These are phyloP conservation scores for Pteruthius melanotis DNA, from an alignment of 2,113 vertebrate genomes.

Conservation along the genomic window DNA sequence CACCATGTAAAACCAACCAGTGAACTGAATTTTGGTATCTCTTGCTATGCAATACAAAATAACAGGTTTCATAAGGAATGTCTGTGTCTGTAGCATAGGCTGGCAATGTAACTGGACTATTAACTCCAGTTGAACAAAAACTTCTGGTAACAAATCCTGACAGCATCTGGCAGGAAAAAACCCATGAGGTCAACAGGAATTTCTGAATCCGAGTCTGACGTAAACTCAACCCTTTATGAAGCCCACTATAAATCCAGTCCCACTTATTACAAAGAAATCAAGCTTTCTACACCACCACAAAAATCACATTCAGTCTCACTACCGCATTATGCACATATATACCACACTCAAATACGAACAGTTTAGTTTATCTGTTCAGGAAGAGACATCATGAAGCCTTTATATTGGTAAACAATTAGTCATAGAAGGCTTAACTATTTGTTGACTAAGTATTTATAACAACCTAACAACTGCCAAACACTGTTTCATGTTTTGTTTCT, in stretches of 20 bases:
- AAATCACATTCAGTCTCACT: background rate
- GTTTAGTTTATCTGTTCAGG: background rate
- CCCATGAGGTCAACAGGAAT: background rate
- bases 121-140: background rate
- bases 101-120: background rate
- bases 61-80: background rate
- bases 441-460: background rate
- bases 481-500: background rate
- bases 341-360: background rate
- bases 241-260: background rate
- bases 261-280: background rate
- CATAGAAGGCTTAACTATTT: background rate
- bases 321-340: background rate
- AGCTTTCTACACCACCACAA: background rate
- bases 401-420: slow-evolving; percentile 8
- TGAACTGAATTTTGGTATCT: background rate
- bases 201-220: background rate
- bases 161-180: background rate
- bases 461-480: background rate
- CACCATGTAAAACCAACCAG: background rate
- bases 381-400: background rate
- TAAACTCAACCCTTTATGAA: background rate
- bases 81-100: background rate
- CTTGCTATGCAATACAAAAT: background rate
- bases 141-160: background rate